These are phyloP conservation scores for Galeopsomyia nigrocyanea DNA, from an alignment of 2,888 invertebrate genomes.

Conservation along the genomic window DNA sequence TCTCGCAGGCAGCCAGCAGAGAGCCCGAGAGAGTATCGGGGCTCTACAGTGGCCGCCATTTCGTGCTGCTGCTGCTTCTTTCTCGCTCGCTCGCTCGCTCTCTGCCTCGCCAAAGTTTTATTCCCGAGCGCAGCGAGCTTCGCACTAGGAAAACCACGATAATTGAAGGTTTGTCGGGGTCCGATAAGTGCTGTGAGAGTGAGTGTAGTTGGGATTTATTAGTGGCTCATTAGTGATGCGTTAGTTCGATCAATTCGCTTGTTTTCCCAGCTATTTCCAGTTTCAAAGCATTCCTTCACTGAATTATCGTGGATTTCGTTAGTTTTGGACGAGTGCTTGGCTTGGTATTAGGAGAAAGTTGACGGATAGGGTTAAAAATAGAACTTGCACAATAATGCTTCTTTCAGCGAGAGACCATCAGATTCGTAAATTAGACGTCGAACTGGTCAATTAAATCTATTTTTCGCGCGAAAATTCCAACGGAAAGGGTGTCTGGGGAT, in stretches of 20 bases:
- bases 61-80: conserved; percentile 41
- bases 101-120: not conserved
- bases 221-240: too few species aligned
- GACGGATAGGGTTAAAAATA: not conserved
- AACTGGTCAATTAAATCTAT: conserved; percentile 30
- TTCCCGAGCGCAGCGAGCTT: not conserved
- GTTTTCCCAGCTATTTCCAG: too few species aligned
- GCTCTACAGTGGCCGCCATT: conserved; percentile 43
- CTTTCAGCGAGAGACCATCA: not conserved
- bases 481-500: not conserved
- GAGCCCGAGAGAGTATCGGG: too few species aligned
- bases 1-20: too few species aligned
- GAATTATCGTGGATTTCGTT: not conserved
- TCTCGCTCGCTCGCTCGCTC: conserved; percentile 29
- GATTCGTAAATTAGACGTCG: conserved; percentile 33
- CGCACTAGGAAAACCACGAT: too few species aligned
- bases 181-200: too few species aligned
- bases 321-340: not conserved
- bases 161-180: too few species aligned
- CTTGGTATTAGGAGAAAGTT: not conserved
- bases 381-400: not conserved
- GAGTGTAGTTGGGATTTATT: too few species aligned
- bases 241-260: too few species aligned
- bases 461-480: conserved; percentile 28
- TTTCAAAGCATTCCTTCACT: too few species aligned